Base-by-base conservation (phyloP, 2,888 invertebrate species). In the Torymus tubicola region DNA sequence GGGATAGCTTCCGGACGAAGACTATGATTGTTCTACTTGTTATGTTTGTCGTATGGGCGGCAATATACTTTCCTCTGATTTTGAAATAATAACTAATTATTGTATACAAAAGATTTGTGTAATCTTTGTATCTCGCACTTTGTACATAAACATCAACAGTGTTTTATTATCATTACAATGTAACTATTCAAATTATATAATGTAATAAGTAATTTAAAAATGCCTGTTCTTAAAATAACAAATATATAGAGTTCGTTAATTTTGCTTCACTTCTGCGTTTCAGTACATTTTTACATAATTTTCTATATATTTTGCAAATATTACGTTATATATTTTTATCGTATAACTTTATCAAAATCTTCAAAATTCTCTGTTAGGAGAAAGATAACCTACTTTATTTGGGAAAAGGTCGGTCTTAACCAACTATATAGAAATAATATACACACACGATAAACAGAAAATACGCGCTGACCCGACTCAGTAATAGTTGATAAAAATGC, bases 41-140 rank as follows among this genome's bases (percentile, higher is more conserved):
- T 2, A 89, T 91, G 24, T 90, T 92, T 57, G 71, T 92, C 24
- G 81, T 92, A 18, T 92, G 92, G 92, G 91, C 91, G 4, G 87
- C 88, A 42, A 86, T 92, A n/a, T 92, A 91, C 85, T 92, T 92
- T 80, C 91, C 92, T 5, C 81, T 55, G 10, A 58, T 63, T 18
- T 8, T 74, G 1, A 65, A 73, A 18, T 53, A 21, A 16, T 11
- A 42, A 42, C 5, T 8, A 8, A 42, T 8, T 5, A 42, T 42
- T 42, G 42, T 42, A 42, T 42, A 42, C 42, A 42, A 42, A 42
- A 42, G 42, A 8, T 42, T 42, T 42, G 8, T 42, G 42, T 8
- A 5, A 42, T 42, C 42, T 42, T 42, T 42, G 10, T 42, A 42
- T 8, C 42, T 42, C 42, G 8, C 42, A 42, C 42, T 42, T 42